These are phyloP conservation scores for Aelia acuminata DNA, from an alignment of 2,888 invertebrate genomes.

Conservation along the genomic window DNA sequence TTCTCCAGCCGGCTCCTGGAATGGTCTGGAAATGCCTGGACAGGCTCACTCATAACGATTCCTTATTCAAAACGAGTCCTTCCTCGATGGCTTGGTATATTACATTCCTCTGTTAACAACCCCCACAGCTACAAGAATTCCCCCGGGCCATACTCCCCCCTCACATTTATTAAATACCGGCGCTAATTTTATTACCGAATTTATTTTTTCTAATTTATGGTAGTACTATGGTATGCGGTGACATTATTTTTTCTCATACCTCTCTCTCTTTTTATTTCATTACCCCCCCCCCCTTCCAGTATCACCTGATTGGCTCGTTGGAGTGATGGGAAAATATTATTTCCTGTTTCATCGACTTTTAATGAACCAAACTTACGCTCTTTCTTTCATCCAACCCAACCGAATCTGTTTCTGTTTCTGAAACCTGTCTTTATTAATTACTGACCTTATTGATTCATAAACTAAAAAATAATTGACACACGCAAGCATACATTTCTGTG, in stretches of 20 bases:
- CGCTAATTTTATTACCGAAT: slow-evolving; percentile 6
- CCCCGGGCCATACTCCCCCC: not conserved
- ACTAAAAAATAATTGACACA: too few species aligned
- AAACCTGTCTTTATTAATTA: too few species aligned
- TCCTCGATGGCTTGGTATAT: not conserved
- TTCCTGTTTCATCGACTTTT: not conserved
- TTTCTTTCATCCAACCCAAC: too few species aligned
- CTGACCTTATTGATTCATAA: too few species aligned
- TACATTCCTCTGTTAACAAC: slow-evolving; percentile 50
- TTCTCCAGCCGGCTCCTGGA: not conserved
- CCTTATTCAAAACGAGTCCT: slow-evolving; percentile 41
- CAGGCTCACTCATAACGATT: slow-evolving; percentile 13
- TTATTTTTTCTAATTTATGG: not conserved
- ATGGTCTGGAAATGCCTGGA: slow-evolving; percentile 34
- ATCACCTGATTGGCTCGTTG: not conserved
- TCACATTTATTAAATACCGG: slow-evolving; percentile 21
- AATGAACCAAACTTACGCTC: not conserved
- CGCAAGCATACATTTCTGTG: too few species aligned
- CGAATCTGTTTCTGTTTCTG: too few species aligned
- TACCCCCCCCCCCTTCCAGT: not conserved
- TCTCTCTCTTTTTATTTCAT: not conserved
- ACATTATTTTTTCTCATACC: not conserved
- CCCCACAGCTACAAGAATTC: not conserved
- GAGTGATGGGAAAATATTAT: not conserved
- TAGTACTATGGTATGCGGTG: not conserved